phyloP scores from a whole-genome alignment of 1,140 invertebrate genomes.

The Macrosteles quadrilineatus region DNA sequence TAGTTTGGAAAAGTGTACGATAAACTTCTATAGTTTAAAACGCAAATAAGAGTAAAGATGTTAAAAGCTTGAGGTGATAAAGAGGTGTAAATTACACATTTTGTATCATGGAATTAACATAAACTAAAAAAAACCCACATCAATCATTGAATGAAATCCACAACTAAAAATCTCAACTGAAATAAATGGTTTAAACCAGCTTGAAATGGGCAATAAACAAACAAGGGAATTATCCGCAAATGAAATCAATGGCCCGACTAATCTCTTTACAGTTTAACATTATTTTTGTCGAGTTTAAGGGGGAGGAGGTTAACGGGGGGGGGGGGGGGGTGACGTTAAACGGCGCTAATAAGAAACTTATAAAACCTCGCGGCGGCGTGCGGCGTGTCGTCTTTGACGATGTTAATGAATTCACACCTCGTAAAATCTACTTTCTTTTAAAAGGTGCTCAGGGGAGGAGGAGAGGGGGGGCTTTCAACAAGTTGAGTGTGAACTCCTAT shows the following conservation, averaged over 20 bases:
- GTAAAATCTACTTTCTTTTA: conserved; percentile 24
- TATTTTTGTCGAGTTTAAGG: not conserved
- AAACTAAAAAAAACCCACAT: no score
- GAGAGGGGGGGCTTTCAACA: not conserved
- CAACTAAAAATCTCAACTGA: no score
- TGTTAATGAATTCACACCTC: conserved; percentile 7
- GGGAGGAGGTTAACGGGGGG: not conserved
- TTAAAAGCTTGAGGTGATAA: no score
- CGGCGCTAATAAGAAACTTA: conserved; percentile 11
- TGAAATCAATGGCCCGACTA: conserved; percentile 12
- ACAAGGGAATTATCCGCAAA: not conserved
- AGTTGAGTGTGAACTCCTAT: conserved; percentile 5
- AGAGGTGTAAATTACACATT: no score
- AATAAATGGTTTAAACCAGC: not conserved
- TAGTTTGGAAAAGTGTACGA: no score
- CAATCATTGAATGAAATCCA: no score
- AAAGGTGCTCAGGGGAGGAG: not conserved
- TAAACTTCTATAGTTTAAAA: no score
- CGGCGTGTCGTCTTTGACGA: not conserved
- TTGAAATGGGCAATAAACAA: conserved; percentile 10
- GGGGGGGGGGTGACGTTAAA: not conserved
- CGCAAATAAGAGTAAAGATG: no score
- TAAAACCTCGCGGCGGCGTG: not conserved
- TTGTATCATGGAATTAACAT: no score
- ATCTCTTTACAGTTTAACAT: conserved; percentile 14